Evolutionary conservation across 35 echinoderm and acorn worm genomes (phyloP).

Genomic region (Holothuria glaberrima): DNA sequence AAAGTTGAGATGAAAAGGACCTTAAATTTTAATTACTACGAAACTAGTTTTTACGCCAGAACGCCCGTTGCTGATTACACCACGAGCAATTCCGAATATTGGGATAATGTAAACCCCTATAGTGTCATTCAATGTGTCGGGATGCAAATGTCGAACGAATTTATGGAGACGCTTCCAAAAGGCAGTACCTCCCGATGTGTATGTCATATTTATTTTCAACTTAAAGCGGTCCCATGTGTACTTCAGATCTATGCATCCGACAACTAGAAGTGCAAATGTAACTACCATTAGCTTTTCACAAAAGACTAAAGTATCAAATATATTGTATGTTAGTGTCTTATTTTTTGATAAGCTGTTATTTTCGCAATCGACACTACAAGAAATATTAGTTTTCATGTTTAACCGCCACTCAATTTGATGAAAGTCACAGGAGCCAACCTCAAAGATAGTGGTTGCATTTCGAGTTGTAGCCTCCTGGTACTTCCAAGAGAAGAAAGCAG

Average conservation of each 20-base stretch:
- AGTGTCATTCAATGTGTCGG: conserved; percentile 17
- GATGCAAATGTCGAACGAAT: background rate
- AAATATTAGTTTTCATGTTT: background rate
- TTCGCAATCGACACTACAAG: background rate
- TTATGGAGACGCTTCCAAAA: conserved; percentile 33
- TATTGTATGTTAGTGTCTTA: background rate
- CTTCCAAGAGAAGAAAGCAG: conserved; percentile 9
- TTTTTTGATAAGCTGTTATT: too few species aligned
- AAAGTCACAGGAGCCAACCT: background rate
- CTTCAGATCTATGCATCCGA: conserved; percentile 41
- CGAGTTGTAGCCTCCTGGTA: too few species aligned
- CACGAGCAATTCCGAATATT: background rate
- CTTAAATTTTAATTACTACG: too few species aligned
- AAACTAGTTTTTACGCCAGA: too few species aligned
- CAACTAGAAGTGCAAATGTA: background rate
- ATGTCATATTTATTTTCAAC: background rate
- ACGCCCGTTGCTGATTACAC: background rate
- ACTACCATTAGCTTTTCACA: conserved; percentile 16
- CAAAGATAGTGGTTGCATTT: background rate
- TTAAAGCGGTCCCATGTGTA: conserved; percentile 34
- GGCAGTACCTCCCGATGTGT: background rate
- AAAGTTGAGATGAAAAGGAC: too few species aligned
- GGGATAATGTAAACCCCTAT: conserved; percentile 11
- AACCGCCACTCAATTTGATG: background rate
- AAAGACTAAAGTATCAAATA: background rate